Evolutionary conservation across 2,113 vertebrate genomes (phyloP).

Genomic region (Melanotaenia duboulayi): DNA sequence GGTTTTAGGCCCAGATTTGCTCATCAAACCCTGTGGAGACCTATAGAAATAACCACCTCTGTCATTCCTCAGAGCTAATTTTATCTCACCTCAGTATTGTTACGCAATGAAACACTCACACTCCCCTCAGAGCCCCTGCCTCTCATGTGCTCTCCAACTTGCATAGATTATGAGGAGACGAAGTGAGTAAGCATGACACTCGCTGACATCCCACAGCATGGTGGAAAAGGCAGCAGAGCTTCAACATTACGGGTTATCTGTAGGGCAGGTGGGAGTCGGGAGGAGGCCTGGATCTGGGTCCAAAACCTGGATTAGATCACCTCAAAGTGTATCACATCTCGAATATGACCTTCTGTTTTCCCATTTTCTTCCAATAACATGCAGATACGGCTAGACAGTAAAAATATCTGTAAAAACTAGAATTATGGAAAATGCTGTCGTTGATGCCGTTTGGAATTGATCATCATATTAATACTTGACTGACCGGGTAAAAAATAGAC

Average conservation of each 20-base stretch:
- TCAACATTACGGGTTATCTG: slow-evolving; percentile 43
- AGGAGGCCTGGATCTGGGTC: slow-evolving; percentile 9
- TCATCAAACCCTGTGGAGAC: slow-evolving; percentile 63
- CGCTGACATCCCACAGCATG: slow-evolving; percentile 23
- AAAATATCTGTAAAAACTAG: background rate
- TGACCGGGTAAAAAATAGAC: too few relatives aligned
- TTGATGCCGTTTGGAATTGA: too few relatives aligned
- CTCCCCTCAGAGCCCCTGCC: slow-evolving; percentile 47
- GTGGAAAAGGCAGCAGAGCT: slow-evolving; percentile 16
- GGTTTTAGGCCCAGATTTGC: slow-evolving; percentile 58
- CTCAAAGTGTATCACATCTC: background rate
- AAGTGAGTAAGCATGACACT: slow-evolving; percentile 56
- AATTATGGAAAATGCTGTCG: too few relatives aligned
- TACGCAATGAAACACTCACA: slow-evolving; percentile 67
- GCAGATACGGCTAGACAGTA: background rate
- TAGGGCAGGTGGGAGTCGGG: slow-evolving; percentile 47
- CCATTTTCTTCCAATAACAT: slow-evolving; percentile 1
- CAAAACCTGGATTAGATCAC: slow-evolving; percentile 14
- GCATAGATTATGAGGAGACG: slow-evolving; percentile 25
- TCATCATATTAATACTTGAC: too few relatives aligned
- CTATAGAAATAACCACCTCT: slow-evolving; percentile 75
- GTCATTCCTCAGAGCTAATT: slow-evolving; percentile 71
- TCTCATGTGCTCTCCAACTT: slow-evolving; percentile 46
- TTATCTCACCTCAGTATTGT: slow-evolving; percentile 70
- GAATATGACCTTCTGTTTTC: background rate